These are phyloP conservation scores for Pachypanchax playfairii DNA, from an alignment of 2,113 vertebrate genomes.

Conservation along the genomic window DNA sequence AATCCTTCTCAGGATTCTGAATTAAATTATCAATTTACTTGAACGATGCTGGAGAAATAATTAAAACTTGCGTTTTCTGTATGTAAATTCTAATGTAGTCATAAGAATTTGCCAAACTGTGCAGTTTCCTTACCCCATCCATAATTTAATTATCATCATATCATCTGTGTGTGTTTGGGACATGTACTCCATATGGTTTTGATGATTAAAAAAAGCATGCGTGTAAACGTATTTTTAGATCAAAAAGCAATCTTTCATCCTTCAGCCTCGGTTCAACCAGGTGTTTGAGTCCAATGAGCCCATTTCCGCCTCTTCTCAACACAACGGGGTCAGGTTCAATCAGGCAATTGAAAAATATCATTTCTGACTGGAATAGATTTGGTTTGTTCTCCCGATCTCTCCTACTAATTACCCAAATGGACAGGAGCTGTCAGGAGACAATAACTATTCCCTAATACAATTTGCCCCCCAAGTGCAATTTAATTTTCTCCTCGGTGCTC, in stretches of 20 bases:
- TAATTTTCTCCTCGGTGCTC: slow-evolving; percentile 88
- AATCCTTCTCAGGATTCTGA: too few relatives aligned
- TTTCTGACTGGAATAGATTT: slow-evolving; percentile 71
- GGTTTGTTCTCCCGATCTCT: slow-evolving; percentile 78
- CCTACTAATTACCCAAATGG: slow-evolving; percentile 94
- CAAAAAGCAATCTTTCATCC: not conserved
- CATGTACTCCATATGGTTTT: too few relatives aligned
- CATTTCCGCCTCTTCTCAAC: slow-evolving; percentile 48
- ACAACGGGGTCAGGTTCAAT: slow-evolving; percentile 67
- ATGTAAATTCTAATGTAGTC: not conserved
- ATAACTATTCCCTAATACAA: slow-evolving; percentile 95
- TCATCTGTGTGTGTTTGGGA: too few relatives aligned
- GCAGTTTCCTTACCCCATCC: not conserved
- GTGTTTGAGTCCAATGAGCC: slow-evolving; percentile 53
- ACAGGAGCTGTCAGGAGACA: slow-evolving; percentile 86
- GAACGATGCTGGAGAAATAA: too few relatives aligned
- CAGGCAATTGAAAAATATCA: slow-evolving; percentile 71
- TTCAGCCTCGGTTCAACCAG: not conserved
- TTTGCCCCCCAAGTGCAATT: slow-evolving; percentile 98
- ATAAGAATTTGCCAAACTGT: not conserved
- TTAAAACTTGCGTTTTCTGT: not conserved
- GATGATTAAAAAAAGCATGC: too few relatives aligned
- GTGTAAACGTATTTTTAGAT: not conserved
- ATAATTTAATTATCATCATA: not conserved
- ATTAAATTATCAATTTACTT: too few relatives aligned